Base-by-base conservation (phyloP, 2,888 invertebrate species). In the Nomada fucata region DNA sequence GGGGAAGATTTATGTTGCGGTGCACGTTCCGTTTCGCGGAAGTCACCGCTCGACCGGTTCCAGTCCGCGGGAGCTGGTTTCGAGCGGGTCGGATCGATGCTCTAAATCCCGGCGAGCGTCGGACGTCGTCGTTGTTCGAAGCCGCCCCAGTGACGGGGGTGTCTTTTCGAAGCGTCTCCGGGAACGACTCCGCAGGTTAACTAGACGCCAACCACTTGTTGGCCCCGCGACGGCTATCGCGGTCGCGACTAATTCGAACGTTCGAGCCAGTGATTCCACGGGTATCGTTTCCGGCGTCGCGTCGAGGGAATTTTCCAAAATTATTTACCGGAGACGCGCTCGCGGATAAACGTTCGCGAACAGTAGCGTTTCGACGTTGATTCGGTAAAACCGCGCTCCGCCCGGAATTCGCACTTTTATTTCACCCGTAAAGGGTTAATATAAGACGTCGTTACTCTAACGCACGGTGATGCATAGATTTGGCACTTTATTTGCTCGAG, bases 151-250 rank as follows among this genome's bases (percentile, higher is more conserved):
- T 80, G 87, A 87, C 87, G 86, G 76, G 36, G 78, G 75, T 82
- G 88, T 88, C 88, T 88, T 88, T 77, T 68, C 69, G 71, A 88
- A 88, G 85, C 88, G 86, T 88, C 88, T 85, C 82, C 83, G 68
- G 76, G 85, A 88, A 87, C 87, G 86, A 88, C 78, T 79, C 87
- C 82, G 81, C 86, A 74, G 87, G 81, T 86, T 84, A 88, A 87
- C 88, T 86, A 88, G 86, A 87, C 84, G 75, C 88, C 88, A 88
- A 88, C 88, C 88, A 88, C 88, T 88, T 88, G 88, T 88, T 88
- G 88, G 76, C 76, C 64, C 78, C 67, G 75, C 69, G 67, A 76
- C 85, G 59, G 68, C 71, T 70, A 81, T 68, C 70, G 79, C 82
- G 81, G 67, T 70, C 86, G 71, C 79, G 81, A 87, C 89, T 89